Base-by-base conservation (phyloP, 2,888 invertebrate species). In the Ephialtes manifestator region DNA sequence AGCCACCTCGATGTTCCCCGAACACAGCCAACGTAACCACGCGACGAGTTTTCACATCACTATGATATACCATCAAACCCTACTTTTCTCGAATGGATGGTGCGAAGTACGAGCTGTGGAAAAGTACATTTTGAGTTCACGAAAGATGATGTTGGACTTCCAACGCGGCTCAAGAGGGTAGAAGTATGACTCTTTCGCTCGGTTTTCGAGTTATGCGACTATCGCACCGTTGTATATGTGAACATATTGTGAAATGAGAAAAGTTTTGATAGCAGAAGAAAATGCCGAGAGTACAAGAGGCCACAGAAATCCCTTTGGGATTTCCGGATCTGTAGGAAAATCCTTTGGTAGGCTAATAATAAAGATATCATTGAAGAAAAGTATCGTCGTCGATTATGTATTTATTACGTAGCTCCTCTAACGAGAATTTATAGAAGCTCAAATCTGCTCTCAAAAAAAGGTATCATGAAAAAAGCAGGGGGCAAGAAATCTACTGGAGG, bases 11-110 rank as follows among this genome's bases (percentile, higher is more conserved):
- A 71, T 53, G 68, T 70, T 35, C 43, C 11, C 55, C 35, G 39
- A 35, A 68, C 18, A 65, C 71, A 39, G 55, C 13, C 67, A 71
- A 71, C 84, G 65, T 77, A 86, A 72, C 76, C 72, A 20, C 72
- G 39, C 76, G 78, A 74, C 79, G 80, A 81, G 83, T 81, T 86
- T 86, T 83, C 82, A 81, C 84, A 83, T 83, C 84, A 77, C 55
- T 68, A 77, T 83, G 85, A 86, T 81, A 85, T 78, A 86, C 83
- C 81, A 72, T 63, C 39, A 77, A 86, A 87, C 84, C 86, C 84
- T 81, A 80, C 81, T 85, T 85, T 83, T 84, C 84, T 81, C 46
- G 76, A 87, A 88, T 81, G 78, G 83, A 83, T 81, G 79, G 76
- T 79, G 78, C 80, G 75, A 76, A 74, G 68, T 60, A 71, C 55